Evolutionary conservation across 2,888 invertebrate genomes (phyloP), one percentile per base, ranked within the genome.

Genomic region (Apocheima hispidaria): DNA sequence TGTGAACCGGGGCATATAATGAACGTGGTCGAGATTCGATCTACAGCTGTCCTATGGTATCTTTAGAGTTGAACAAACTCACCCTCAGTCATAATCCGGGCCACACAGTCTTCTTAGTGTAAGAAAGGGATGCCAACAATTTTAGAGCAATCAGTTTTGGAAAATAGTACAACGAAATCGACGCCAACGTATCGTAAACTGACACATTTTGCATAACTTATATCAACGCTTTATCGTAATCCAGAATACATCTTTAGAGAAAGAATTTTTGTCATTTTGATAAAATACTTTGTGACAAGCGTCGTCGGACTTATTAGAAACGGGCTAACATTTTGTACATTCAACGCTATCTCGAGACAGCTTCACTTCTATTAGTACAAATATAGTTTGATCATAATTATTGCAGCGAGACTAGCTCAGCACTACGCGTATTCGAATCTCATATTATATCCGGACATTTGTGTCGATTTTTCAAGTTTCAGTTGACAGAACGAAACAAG

Each of bases 331-430:
- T 48, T 62, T 66, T 64, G 62, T 60, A 60, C 60, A 63, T 52
- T 54, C 48, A 38, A 46, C 51, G 30, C 56, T 43, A 55, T 28
- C 40, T 38, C 30, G 44, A 65, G 65, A 65, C 68, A 69, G 66
- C 63, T 51, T 59, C 44, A 40, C 46, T 56, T 50, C 35, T 30
- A 59, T 40, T 57, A 43, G 66, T 68, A 72, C 72, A 69, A 68
- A 72, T 72, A 73, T 69, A 72, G 35, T 73, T 73, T 72, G 77
- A 73, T 67, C 63, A 53, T 56, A 63, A 72, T 62, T 64, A 66
- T 67, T 61, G 70, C 69, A 66, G 70, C 67, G 69, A 69, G 67
- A 69, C 69, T 65, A 57, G 69, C 74, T 68, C 71, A 64, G 70
- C 63, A 60, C 70, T 64, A 68, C 63, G 59, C 63, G 43, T 63